Evolutionary conservation across 2,113 vertebrate genomes (phyloP), one percentile per base, ranked within the genome.

Genomic region (Hydropotes inermis): DNA sequence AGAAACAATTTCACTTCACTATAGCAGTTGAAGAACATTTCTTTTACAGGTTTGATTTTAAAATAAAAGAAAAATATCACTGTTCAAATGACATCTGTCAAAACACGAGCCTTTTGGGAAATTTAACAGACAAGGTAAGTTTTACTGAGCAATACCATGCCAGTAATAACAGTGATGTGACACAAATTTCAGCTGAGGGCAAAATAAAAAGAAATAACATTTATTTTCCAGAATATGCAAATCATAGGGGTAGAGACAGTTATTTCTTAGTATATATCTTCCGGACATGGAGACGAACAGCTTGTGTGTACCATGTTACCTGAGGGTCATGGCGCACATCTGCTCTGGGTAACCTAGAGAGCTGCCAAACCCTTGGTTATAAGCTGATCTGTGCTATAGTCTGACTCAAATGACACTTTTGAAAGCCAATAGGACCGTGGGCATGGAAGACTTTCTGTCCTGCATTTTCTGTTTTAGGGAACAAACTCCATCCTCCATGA

Each of bases 11-110:
- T 50, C 36, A 4, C 54, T 74, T 90, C 86, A 50, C 6, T 78
- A 1, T 19, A 19, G 2, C 47, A 87, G 21, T 13, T 96, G 8
- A 83, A 91, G 33, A 88, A 45, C 19, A 16, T 30, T 70, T 61
- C 33, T 95, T 96, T 85, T 28, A 55, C 7, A 54, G 50, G 21
- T 5, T 93, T 58, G 6, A 90, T 39, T 97, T 87, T 64, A 79
- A 92, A 94, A 78, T 91, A 88, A 94, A 95, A 88, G 33, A 94
- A 87, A 96, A 90, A 27, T 7, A 39, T 83, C 79, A 61, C 9
- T 86, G 1, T 78, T 92, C 81, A 70, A 90, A 70, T n/a, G 54
- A 23, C 30, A 96, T 55, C 57, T 95, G 39, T 95, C 11, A 47
- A 96, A 96, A 87, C 10, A 33, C 15, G 8, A 79, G 12, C 1